Conservation (phyloP, 1,140 invertebrate species). For the Phocides pigmalion region DNA sequence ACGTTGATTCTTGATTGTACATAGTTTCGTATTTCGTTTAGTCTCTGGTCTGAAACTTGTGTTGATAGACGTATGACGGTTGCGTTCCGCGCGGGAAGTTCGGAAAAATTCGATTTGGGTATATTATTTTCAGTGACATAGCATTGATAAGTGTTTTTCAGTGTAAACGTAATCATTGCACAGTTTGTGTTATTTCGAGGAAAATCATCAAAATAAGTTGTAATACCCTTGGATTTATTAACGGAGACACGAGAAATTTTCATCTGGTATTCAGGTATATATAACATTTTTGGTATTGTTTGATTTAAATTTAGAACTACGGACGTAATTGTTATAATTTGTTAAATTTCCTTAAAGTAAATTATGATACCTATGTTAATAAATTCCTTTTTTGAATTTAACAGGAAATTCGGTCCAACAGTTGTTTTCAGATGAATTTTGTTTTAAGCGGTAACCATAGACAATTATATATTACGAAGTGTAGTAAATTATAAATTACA, state of each 20-base stretch:
- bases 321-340: not conserved
- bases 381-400: too few relatives aligned
- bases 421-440: too few relatives aligned
- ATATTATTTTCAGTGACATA: conserved; percentile 4
- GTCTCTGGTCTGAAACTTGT: conserved; percentile 12
- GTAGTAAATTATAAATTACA: too few relatives aligned
- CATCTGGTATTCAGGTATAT: not conserved
- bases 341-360: not conserved
- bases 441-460: too few relatives aligned
- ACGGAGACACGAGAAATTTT: conserved; percentile 10
- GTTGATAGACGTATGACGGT: conserved; percentile 2
- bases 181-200: not conserved
- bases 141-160: conserved; percentile 8
- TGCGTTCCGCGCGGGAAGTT: conserved; percentile 10
- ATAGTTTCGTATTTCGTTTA: not conserved
- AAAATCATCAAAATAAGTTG: not conserved
- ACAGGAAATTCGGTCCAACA: too few relatives aligned
- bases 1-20: not conserved
- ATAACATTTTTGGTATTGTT: conserved; percentile 1
- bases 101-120: not conserved
- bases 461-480: too few relatives aligned
- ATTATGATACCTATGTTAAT: not conserved
- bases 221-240: conserved; percentile 10
- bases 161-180: not conserved
- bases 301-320: not conserved